These are phyloP conservation scores for Lophotis ruficrista DNA, from an alignment of 2,113 vertebrate species.

Conservation along the genomic window DNA sequence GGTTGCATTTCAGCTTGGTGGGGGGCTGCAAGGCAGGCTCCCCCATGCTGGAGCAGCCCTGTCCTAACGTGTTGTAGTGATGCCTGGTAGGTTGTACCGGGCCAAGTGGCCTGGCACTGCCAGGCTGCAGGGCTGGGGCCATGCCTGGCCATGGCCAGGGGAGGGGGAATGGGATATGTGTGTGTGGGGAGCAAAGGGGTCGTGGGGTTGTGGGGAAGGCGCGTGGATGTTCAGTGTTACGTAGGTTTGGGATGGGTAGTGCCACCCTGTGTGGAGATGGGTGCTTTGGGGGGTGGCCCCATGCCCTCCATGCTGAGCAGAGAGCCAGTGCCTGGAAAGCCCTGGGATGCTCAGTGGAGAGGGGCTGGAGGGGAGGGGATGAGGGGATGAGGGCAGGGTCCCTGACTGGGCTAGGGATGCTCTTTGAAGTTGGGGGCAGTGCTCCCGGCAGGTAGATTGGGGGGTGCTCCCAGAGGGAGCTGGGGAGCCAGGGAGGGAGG, in stretches of 20 bases:
- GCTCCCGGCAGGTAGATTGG: not conserved
- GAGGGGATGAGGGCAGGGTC: slow-evolving; percentile 8
- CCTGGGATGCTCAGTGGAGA: slow-evolving; percentile 45
- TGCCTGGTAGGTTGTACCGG: not conserved
- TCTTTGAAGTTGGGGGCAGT: not conserved
- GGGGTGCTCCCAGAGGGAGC: slow-evolving; percentile 44
- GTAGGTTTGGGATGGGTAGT: not conserved
- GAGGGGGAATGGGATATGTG: not conserved
- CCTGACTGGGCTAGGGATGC: not conserved
- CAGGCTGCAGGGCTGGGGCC: not conserved
- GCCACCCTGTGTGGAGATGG: not conserved
- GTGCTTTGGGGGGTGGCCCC: not conserved
- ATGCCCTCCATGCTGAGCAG: not conserved
- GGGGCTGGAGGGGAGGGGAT: not conserved
- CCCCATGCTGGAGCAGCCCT: not conserved
- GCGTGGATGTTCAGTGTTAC: not conserved
- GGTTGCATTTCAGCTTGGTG: not conserved
- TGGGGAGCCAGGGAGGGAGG: not conserved
- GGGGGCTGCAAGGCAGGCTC: not conserved
- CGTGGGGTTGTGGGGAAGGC: not conserved
- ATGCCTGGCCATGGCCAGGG: not conserved
- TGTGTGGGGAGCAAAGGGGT: not conserved
- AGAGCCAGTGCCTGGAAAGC: not conserved
- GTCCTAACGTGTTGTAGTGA: not conserved
- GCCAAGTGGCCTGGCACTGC: not conserved